Conservation (phyloP, 2,888 invertebrate genomes). For the Meiosimyza decipiens region DNA sequence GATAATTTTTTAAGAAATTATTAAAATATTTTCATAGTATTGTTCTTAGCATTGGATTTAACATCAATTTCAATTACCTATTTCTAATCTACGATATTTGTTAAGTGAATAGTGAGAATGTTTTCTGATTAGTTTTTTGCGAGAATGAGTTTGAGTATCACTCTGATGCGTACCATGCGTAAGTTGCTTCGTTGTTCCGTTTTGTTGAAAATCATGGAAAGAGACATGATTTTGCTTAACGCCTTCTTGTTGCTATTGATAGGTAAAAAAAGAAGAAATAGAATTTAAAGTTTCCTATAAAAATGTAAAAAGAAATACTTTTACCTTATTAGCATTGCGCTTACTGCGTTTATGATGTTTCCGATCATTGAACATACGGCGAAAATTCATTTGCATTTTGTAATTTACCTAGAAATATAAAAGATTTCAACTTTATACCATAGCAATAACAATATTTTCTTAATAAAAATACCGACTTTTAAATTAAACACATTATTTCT, state of each 20-base stretch:
- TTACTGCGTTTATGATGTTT: conserved; percentile 89
- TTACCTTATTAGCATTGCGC: conserved; percentile 80
- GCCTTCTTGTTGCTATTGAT: conserved; percentile 75
- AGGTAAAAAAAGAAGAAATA: too few species aligned
- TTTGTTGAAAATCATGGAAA: conserved; percentile 90
- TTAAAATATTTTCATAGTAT: conserved; percentile 26
- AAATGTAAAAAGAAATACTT: not conserved
- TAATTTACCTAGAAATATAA: conserved; percentile 74
- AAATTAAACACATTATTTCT: too few species aligned
- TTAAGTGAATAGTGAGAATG: conserved; percentile 68
- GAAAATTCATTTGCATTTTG: conserved; percentile 90
- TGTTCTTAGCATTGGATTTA: conserved; percentile 36
- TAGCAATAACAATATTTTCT: too few species aligned
- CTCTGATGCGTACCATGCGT: conserved; percentile 85
- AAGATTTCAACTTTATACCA: too few species aligned
- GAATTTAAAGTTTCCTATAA: conserved; percentile 41
- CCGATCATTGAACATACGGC: conserved; percentile 86
- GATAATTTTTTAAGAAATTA: conserved; percentile 3
- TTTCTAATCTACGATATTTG: conserved; percentile 69
- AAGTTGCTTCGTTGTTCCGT: conserved; percentile 84
- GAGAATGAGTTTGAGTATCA: conserved; percentile 71
- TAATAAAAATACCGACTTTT: too few species aligned
- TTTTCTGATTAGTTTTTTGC: conserved; percentile 69
- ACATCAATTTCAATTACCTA: conserved; percentile 64
- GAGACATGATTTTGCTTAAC: conserved; percentile 86